Evolutionary conservation across 2,888 invertebrate genomes (phyloP).

Genomic region (Chironomus tentans): DNA sequence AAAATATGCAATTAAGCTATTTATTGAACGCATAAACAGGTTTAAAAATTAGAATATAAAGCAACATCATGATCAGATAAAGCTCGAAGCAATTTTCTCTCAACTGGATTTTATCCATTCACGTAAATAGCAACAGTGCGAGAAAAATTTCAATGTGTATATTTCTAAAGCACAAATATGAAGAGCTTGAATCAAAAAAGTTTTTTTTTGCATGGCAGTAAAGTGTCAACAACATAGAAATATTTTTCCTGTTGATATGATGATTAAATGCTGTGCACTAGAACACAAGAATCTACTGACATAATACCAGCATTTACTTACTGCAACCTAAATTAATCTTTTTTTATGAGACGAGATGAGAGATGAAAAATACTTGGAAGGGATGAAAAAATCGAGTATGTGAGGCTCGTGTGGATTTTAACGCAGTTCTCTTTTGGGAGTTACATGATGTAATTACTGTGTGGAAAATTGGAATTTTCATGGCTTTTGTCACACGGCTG

Average conservation of each 20-base stretch:
- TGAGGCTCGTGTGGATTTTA: not conserved
- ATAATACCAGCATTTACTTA: too few relatives aligned
- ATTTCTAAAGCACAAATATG: not conserved
- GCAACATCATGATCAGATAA: not conserved
- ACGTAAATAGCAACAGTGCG: not conserved
- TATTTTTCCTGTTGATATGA: not conserved
- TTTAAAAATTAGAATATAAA: not conserved
- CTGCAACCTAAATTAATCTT: constrained; percentile 1
- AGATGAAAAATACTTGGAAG: not conserved
- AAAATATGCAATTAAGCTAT: constrained; percentile 4
- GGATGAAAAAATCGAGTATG: not conserved
- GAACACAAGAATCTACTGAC: too few relatives aligned
- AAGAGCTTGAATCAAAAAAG: not conserved
- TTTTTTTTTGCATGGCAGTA: not conserved
- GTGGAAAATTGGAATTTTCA: too few relatives aligned
- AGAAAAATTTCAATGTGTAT: too few relatives aligned
- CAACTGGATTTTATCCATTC: not conserved
- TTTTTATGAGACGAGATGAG: not conserved
- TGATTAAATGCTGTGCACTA: not conserved
- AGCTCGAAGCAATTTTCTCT: not conserved
- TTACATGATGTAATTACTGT: too few relatives aligned
- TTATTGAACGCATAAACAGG: constrained; percentile 8
- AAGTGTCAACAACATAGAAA: not conserved
- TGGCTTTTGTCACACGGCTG: too few relatives aligned
- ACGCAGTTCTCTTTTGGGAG: too few relatives aligned